These are phyloP conservation scores for Microtus richardsoni DNA, from an alignment of 2,113 vertebrate species.

Conservation along the genomic window DNA sequence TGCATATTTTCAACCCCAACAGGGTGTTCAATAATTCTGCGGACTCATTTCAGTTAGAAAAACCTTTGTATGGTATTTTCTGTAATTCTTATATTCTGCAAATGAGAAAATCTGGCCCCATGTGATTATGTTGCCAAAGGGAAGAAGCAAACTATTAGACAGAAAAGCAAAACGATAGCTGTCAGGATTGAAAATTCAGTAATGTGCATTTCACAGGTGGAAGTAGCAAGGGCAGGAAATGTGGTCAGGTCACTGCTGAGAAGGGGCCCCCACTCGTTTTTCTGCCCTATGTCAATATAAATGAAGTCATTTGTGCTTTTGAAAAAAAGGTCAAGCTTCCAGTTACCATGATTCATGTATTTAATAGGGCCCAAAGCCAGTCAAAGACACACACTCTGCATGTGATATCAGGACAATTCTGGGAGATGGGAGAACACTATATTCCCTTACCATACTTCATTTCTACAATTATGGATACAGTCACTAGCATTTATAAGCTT, in stretches of 20 bases:
- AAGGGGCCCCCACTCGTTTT: background rate
- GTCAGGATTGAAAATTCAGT: slow-evolving; percentile 37
- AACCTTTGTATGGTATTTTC: background rate
- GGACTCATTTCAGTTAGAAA: slow-evolving; percentile 22
- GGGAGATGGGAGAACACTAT: background rate
- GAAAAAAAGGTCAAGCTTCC: slow-evolving; percentile 9
- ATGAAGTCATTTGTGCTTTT: background rate
- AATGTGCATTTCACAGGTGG: slow-evolving; percentile 25
- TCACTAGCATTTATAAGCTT: slow-evolving; percentile 35
- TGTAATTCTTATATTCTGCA: slow-evolving; percentile 45
- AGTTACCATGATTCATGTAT: background rate
- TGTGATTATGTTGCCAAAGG: slow-evolving; percentile 17
- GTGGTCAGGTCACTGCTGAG: slow-evolving; percentile 23
- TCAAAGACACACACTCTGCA: background rate
- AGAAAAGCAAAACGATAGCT: slow-evolving; percentile 23
- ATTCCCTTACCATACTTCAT: background rate
- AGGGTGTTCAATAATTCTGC: background rate
- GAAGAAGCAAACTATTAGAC: slow-evolving; percentile 34
- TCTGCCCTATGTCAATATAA: background rate
- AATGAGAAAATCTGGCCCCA: slow-evolving; percentile 31
- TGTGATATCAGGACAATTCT: background rate
- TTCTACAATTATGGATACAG: background rate
- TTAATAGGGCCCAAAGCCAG: slow-evolving; percentile 24
- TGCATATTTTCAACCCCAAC: background rate
- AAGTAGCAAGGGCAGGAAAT: slow-evolving; percentile 51